phyloP scores from a whole-genome alignment of 2,113 vertebrate genomes.

The Orthochromis malagaraziensis region DNA sequence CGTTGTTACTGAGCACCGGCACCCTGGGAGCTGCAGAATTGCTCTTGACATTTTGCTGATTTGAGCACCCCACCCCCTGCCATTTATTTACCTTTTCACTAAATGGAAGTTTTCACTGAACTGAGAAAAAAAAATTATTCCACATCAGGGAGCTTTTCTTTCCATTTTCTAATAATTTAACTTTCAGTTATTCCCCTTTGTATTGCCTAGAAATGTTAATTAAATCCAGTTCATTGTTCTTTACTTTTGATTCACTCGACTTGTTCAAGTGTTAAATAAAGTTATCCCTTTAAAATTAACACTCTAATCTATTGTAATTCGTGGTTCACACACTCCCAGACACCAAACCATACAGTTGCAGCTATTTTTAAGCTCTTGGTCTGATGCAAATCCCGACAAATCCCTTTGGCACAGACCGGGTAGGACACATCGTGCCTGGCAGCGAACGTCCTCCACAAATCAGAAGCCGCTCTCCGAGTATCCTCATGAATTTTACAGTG shows the following conservation, averaged over 20 bases:
- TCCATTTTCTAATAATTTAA: neutral
- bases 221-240: neutral
- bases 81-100: neutral
- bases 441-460: constrained; percentile 12
- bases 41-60: neutral
- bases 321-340: neutral
- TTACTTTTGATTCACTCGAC: neutral
- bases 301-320: neutral
- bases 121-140: neutral
- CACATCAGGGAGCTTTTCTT: neutral
- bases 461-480: neutral
- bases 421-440: constrained; percentile 38
- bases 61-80: neutral
- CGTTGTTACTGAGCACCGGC: neutral
- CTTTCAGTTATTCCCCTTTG: neutral
- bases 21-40: neutral
- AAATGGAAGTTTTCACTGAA: neutral
- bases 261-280: neutral
- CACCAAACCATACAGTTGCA: neutral
- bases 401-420: constrained; percentile 18
- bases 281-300: neutral
- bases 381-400: constrained; percentile 36
- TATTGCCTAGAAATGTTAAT: neutral
- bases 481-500: constrained; percentile 33
- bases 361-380: constrained; percentile 29